Conservation (phyloP, 2,113 vertebrate genomes). For the Loxodonta africana region DNA sequence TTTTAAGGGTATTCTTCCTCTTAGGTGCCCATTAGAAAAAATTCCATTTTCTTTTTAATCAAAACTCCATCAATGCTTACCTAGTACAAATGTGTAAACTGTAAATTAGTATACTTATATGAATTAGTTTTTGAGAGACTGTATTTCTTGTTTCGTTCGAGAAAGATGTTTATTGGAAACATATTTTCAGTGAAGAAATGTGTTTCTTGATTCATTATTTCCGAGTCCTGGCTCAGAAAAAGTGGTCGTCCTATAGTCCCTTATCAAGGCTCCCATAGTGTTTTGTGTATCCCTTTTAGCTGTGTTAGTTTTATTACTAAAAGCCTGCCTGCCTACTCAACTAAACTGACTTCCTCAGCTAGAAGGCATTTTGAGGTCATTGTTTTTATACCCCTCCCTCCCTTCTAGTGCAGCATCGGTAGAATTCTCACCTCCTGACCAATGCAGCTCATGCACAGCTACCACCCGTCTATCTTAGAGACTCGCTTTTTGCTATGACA, state of each 20-base stretch:
- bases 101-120: not conserved
- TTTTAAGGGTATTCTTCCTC: conserved; percentile 38
- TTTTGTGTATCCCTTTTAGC: not conserved
- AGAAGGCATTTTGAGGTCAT: not conserved
- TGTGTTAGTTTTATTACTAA: not conserved
- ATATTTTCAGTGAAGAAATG: conserved; percentile 35
- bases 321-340: not conserved
- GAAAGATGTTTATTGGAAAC: not conserved
- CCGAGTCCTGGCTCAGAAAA: not conserved
- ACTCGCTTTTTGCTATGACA: not conserved
- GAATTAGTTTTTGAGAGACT: conserved; percentile 20
- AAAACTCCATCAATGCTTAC: conserved; percentile 19
- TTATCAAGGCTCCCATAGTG: not conserved
- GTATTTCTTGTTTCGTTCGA: conserved; percentile 42
- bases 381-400: not conserved
- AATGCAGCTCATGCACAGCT: not conserved
- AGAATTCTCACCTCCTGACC: not conserved
- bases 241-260: not conserved
- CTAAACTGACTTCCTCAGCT: not conserved
- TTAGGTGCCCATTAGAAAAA: conserved; percentile 57
- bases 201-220: not conserved
- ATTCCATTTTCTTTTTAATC: conserved; percentile 57
- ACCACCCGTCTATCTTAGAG: not conserved
- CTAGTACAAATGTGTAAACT: conserved; percentile 43
- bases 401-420: not conserved